phyloP scores from a whole-genome alignment of 2,888 invertebrate genomes.

The Nymphalis polychloros region DNA sequence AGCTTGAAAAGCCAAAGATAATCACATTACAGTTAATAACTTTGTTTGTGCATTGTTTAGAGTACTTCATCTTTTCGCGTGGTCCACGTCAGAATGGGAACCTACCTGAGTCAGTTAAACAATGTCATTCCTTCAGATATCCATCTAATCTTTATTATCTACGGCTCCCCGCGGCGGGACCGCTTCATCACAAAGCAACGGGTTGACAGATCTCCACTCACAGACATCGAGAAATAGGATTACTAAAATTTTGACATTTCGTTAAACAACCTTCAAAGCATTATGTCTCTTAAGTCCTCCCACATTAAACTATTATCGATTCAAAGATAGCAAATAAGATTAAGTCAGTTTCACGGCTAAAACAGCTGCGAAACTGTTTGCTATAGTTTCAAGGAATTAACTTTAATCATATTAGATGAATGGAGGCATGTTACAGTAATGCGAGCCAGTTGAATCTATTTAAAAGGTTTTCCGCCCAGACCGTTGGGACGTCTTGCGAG shows the following conservation, averaged over 20 bases:
- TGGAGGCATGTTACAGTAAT: conserved; percentile 40
- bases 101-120: conserved; percentile 74
- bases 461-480: conserved; percentile 16
- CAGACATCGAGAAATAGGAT: conserved; percentile 71
- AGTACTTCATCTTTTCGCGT: conserved; percentile 59
- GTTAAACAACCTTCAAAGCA: conserved; percentile 52
- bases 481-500: not conserved
- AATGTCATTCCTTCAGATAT: conserved; percentile 75
- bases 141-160: conserved; percentile 79
- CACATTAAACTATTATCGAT: conserved; percentile 31
- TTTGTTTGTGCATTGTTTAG: conserved; percentile 77
- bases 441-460: conserved; percentile 20
- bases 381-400: conserved; percentile 58
- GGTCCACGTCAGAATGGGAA: conserved; percentile 39
- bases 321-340: conserved; percentile 45
- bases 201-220: conserved; percentile 79
- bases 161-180: conserved; percentile 67
- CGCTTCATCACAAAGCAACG: conserved; percentile 78
- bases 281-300: conserved; percentile 52
- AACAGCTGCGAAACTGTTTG: conserved; percentile 26
- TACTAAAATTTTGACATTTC: conserved; percentile 66
- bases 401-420: conserved; percentile 65
- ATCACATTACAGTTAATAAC: conserved; percentile 73
- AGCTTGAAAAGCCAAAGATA: conserved; percentile 45
- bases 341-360: conserved; percentile 59